Percentiles rank a stretch among this genome's conserved stretches.
These are phyloP conservation scores for Aleiodes alternator DNA, from an alignment of 2,888 invertebrate species.

Conservation along the genomic window DNA sequence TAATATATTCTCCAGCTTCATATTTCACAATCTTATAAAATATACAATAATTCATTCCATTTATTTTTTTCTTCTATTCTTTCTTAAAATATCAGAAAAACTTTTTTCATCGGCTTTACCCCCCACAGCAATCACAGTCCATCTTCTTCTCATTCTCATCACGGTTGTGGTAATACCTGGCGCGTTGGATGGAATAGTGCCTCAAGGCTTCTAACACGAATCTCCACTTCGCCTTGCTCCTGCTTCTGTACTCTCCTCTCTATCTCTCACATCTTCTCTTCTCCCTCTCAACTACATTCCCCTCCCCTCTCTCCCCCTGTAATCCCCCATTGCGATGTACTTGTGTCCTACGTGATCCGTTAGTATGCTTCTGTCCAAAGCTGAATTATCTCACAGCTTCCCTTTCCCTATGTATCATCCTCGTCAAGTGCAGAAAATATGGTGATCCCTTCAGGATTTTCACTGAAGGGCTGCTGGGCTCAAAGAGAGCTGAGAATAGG, in stretches of 20 bases:
- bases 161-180: constrained; percentile 59
- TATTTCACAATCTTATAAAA: background rate
- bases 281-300: background rate
- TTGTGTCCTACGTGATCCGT: constrained; percentile 27
- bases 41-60: background rate
- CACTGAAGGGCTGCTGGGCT: background rate
- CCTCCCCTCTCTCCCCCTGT: background rate
- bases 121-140: constrained; percentile 23
- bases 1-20: background rate
- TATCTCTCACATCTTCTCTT: background rate
- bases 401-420: constrained; percentile 17
- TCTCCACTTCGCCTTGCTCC: constrained; percentile 63
- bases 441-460: constrained; percentile 9
- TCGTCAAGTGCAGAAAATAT: constrained; percentile 32
- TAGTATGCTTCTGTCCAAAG: constrained; percentile 14
- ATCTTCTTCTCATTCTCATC: constrained; percentile 61
- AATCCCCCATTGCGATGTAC: constrained; percentile 26
- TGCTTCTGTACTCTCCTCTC: constrained; percentile 9
- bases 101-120: constrained; percentile 21
- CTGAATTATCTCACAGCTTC: constrained; percentile 26
- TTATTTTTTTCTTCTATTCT: constrained; percentile 12
- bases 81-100: constrained; percentile 22
- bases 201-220: constrained; percentile 63
- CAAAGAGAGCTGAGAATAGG: background rate
- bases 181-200: constrained; percentile 55